phyloP scores from a whole-genome alignment of 1,140 invertebrate species.

The Geopemphigus sp. region DNA sequence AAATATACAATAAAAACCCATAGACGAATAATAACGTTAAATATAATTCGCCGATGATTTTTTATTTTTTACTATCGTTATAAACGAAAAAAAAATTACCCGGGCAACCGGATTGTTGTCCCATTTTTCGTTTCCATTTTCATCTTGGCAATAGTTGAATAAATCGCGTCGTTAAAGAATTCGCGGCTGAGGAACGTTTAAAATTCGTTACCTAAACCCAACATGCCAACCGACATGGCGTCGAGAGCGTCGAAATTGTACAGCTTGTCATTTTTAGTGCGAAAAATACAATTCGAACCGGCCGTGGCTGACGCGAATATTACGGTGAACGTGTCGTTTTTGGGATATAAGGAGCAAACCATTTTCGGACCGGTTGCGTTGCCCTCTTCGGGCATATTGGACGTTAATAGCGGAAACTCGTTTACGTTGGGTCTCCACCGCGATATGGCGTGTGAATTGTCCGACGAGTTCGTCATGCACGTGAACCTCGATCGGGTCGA shows the following conservation, averaged over 20 bases:
- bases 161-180: no score
- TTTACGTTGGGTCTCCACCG: not conserved
- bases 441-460: not conserved
- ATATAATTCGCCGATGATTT: no score
- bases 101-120: no score
- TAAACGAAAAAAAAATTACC: no score
- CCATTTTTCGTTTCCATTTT: no score
- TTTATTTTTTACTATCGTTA: no score
- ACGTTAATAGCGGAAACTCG: not conserved
- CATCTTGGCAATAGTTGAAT: no score
- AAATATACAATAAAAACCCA: no score
- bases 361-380: not conserved
- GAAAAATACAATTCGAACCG: not conserved
- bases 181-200: no score
- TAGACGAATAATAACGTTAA: no score
- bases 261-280: not conserved
- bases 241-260: not conserved
- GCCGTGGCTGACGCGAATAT: not conserved
- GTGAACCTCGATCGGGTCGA: not conserved
- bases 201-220: no score
- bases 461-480: not conserved
- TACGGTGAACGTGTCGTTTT: not conserved
- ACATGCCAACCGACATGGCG: no score
- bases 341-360: not conserved
- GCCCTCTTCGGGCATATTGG: not conserved